Evolutionary conservation across 2,113 vertebrate genomes (phyloP).

Genomic region (Saccopteryx leptura): DNA sequence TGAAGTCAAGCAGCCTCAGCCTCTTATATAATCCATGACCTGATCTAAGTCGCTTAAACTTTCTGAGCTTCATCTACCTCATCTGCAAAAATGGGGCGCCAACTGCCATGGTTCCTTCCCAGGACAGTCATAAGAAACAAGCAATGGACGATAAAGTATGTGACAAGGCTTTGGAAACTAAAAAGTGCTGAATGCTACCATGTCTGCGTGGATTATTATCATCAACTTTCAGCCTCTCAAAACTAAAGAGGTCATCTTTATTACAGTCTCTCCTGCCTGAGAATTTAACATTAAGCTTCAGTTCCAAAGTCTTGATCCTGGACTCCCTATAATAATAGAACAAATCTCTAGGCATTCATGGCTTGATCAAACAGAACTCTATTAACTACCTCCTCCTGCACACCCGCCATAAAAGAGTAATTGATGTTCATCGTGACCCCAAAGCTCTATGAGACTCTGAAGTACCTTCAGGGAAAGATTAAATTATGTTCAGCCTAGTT

Average conservation of each 20-base stretch:
- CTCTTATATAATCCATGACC: background rate
- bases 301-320: slow-evolving; percentile 2
- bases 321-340: background rate
- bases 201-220: background rate
- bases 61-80: background rate
- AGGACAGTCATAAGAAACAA: background rate
- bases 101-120: background rate
- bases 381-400: slow-evolving; percentile 30
- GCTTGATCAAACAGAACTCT: slow-evolving; percentile 38
- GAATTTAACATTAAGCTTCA: background rate
- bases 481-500: slow-evolving; percentile 80
- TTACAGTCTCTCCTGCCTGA: background rate
- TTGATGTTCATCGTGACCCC: slow-evolving; percentile 63
- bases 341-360: slow-evolving; percentile 16
- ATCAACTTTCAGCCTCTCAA: background rate
- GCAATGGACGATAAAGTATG: background rate
- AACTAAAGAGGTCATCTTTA: slow-evolving; percentile 21
- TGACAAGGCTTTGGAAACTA: background rate
- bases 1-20: background rate
- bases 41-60: background rate
- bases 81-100: background rate
- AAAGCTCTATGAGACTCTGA: slow-evolving; percentile 54
- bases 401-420: slow-evolving; percentile 58
- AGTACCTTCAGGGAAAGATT: slow-evolving; percentile 75
- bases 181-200: background rate